Conservation (phyloP, 2,797 vertebrate species). For the Dallia pectoralis region DNA sequence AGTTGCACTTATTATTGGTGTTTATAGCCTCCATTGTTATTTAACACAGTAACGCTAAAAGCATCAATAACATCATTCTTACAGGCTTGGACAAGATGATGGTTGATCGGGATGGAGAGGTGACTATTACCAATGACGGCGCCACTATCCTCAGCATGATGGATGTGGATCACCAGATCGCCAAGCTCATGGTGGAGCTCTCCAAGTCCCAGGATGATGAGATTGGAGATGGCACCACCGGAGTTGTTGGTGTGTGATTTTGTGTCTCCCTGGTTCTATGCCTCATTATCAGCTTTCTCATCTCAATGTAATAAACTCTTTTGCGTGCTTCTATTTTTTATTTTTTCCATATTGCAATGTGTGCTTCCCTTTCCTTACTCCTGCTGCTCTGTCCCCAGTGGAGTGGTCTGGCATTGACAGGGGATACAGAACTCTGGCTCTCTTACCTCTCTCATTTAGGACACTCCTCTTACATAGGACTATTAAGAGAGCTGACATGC, state of each 20-base stretch:
- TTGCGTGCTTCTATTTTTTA: background rate
- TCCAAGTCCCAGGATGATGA: conserved; percentile 99
- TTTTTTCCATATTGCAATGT: background rate
- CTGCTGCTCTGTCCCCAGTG: conserved; percentile 5
- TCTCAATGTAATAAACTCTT: background rate
- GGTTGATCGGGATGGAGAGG: conserved; percentile 96
- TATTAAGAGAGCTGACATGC: conserved; percentile 10
- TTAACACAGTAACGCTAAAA: no score
- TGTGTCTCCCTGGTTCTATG: background rate
- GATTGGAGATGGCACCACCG: conserved; percentile 97
- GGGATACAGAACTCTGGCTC: background rate
- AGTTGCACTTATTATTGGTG: background rate
- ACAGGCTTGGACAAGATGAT: conserved; percentile 99
- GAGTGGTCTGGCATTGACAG: conserved; percentile 9
- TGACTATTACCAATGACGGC: conserved; percentile 97
- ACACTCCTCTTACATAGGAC: background rate
- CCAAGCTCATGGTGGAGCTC: conserved; percentile 98
- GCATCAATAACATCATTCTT: background rate
- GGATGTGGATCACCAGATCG: conserved; percentile 98
- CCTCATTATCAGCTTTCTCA: background rate
- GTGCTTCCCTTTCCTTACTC: background rate
- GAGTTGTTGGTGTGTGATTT: conserved; percentile 88
- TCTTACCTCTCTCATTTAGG: conserved; percentile 4
- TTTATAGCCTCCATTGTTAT: background rate
- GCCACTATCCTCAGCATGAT: conserved; percentile 98